These are phyloP conservation scores for Parauchenoglanis ngamensis DNA, from an alignment of 2,797 vertebrate genomes.

Conservation along the genomic window DNA sequence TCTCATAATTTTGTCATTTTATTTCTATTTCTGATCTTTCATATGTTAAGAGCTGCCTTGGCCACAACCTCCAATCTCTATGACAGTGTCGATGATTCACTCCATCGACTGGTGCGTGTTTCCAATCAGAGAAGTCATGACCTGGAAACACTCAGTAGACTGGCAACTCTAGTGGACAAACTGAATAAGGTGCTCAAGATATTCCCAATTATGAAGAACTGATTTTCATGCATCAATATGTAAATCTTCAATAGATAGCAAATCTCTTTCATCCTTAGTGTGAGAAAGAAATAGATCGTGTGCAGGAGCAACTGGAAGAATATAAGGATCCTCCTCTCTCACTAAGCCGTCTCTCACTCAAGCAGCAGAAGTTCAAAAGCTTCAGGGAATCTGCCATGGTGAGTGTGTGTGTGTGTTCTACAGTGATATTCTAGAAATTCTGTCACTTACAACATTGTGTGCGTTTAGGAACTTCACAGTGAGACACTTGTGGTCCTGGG, in stretches of 20 bases:
- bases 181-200: conserved; percentile 71
- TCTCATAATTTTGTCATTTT: not conserved
- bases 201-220: not conserved
- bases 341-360: conserved; percentile 79
- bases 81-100: conserved; percentile 88
- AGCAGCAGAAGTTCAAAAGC: conserved; percentile 80
- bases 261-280: conserved; percentile 63
- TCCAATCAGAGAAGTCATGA: conserved; percentile 83
- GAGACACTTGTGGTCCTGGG: conserved; percentile 73
- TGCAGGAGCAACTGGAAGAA: conserved; percentile 75
- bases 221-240: not conserved
- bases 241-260: not conserved
- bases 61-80: conserved; percentile 79
- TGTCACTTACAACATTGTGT: not conserved
- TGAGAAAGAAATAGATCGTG: conserved; percentile 75
- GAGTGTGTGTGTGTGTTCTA: conserved; percentile 46
- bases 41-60: conserved; percentile 69
- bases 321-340: conserved; percentile 78
- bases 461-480: conserved; percentile 73
- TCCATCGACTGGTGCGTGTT: conserved; percentile 83
- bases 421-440: not conserved
- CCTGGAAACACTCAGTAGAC: conserved; percentile 75
- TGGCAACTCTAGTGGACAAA: conserved; percentile 70
- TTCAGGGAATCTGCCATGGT: conserved; percentile 77
- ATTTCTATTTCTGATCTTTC: not conserved